These are phyloP conservation scores for Lytechinus variegatus DNA, from an alignment of 35 echinoderm and acorn worm genomes.

Conservation along the genomic window DNA sequence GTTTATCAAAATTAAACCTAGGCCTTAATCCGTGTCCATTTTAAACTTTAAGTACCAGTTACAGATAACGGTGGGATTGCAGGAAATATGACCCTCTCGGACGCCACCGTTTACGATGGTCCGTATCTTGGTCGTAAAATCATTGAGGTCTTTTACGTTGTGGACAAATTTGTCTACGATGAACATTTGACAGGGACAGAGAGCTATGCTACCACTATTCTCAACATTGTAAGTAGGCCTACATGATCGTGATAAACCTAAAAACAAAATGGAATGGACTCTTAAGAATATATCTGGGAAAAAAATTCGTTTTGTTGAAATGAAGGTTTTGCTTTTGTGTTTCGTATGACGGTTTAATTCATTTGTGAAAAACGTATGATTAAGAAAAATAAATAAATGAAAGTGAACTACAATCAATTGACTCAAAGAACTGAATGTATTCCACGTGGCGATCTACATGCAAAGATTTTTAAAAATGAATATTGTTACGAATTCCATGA, in stretches of 20 bases:
- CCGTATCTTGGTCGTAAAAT: background rate
- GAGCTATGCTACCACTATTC: background rate
- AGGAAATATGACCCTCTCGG: background rate
- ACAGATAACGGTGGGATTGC: background rate
- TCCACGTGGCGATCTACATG: too few relatives aligned
- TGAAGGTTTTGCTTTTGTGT: too few relatives aligned
- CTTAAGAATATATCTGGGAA: too few relatives aligned
- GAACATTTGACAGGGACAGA: background rate
- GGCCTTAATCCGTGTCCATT: background rate
- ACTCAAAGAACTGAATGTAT: too few relatives aligned
- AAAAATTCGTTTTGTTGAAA: too few relatives aligned
- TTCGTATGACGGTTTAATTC: too few relatives aligned
- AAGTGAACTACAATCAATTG: too few relatives aligned
- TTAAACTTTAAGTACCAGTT: background rate
- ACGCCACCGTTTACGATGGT: background rate
- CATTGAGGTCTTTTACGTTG: background rate
- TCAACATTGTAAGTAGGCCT: slow-evolving; percentile 21
- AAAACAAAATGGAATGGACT: background rate
- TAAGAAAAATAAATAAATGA: too few relatives aligned
- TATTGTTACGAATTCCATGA: too few relatives aligned
- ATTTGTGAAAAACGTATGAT: too few relatives aligned
- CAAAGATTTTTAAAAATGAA: too few relatives aligned
- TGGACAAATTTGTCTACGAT: slow-evolving; percentile 1
- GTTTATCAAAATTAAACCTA: too few relatives aligned
- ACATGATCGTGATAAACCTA: background rate